These are phyloP conservation scores for Agrotis exclamationis DNA, from an alignment of 2,888 invertebrate species.

Conservation along the genomic window DNA sequence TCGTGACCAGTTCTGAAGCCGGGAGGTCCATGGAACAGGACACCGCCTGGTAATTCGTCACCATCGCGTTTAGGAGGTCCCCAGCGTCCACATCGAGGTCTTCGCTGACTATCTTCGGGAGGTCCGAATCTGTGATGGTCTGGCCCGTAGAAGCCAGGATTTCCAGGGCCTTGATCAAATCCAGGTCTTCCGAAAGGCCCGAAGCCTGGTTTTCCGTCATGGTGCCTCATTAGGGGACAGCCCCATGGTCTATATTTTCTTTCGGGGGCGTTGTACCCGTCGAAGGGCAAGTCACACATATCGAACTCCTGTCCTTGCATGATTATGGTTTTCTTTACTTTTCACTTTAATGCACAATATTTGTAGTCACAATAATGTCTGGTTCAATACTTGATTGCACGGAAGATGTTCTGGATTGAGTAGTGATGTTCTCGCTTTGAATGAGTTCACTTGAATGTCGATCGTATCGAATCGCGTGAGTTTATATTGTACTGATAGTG, in stretches of 20 bases:
- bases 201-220: background rate
- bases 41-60: background rate
- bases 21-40: slow-evolving; percentile 11
- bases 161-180: slow-evolving; percentile 10
- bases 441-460: slow-evolving; percentile 24
- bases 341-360: slow-evolving; percentile 1
- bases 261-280: slow-evolving; percentile 36
- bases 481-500: slow-evolving; percentile 33
- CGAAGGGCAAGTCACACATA: slow-evolving; percentile 40
- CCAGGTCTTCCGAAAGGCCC: slow-evolving; percentile 28
- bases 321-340: background rate
- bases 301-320: slow-evolving; percentile 30
- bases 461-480: background rate
- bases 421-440: slow-evolving; percentile 15
- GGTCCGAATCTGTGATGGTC: slow-evolving; percentile 5
- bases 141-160: background rate
- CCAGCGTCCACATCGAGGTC: slow-evolving; percentile 12
- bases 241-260: slow-evolving; percentile 21
- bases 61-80: slow-evolving; percentile 4
- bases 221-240: slow-evolving; percentile 4
- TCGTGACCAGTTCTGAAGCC: background rate
- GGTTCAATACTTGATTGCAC: background rate
- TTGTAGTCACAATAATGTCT: background rate
- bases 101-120: background rate
- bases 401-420: background rate